phyloP scores from a whole-genome alignment of 2,888 invertebrate genomes.

The Cetonia aurata region DNA sequence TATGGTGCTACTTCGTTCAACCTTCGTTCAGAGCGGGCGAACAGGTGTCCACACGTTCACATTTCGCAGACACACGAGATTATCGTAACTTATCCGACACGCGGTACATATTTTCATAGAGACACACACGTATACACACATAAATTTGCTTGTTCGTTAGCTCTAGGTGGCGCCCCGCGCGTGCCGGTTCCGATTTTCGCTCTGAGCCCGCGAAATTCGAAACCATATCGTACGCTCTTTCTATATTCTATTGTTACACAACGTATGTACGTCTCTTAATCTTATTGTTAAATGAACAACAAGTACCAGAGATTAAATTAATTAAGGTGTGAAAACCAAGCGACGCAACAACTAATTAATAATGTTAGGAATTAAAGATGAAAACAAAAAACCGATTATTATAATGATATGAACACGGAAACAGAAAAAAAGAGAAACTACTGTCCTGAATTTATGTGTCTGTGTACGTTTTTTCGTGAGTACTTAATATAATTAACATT shows the following conservation, averaged over 20 bases:
- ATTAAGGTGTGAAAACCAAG: background rate
- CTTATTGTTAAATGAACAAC: conserved; percentile 52
- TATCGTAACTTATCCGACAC: no score
- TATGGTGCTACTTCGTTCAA: conserved; percentile 65
- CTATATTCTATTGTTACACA: conserved; percentile 61
- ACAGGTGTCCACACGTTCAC: conserved; percentile 41
- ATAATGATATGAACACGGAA: no score
- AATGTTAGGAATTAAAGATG: no score
- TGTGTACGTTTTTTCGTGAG: conserved; percentile 66
- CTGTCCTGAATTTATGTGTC: conserved; percentile 66
- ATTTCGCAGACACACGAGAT: no score
- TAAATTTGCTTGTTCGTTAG: conserved; percentile 37
- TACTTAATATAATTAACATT: conserved; percentile 55
- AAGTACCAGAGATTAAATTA: conserved; percentile 24
- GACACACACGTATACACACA: no score
- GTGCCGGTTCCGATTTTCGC: conserved; percentile 57
- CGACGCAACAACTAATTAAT: conserved; percentile 37
- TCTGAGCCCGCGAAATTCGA: conserved; percentile 62
- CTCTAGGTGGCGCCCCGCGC: conserved; percentile 56
- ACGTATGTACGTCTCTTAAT: conserved; percentile 56
- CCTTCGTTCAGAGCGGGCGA: conserved; percentile 58
- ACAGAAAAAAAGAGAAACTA: conserved; percentile 51
- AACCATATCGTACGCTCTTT: conserved; percentile 59
- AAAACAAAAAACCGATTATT: conserved; percentile 57
- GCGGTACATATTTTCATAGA: no score